Evolutionary conservation across 37 sponge, comb jelly and placozoan genomes (phyloP).

Genomic region (Geodia barretti): DNA sequence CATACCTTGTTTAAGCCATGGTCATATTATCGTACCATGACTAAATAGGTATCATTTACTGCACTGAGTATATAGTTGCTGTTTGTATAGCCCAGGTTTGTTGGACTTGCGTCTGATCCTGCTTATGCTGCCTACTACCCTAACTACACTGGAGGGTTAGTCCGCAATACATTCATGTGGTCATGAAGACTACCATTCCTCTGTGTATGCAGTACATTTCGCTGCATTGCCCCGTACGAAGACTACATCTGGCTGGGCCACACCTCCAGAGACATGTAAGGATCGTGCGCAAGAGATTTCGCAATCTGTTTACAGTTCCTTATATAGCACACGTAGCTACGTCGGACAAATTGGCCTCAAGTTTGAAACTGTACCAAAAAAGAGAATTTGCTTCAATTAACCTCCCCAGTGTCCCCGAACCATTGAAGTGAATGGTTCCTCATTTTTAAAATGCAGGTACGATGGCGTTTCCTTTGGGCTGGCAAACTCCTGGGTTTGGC

Average conservation of each 20-base stretch:
- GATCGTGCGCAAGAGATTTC: too few species aligned
- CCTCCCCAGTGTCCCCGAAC: neutral
- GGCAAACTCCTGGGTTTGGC: slow-evolving; percentile 30
- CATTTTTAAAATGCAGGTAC: slow-evolving; percentile 27
- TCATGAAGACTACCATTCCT: neutral
- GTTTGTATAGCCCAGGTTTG: slow-evolving; percentile 35
- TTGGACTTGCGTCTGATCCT: slow-evolving; percentile 42
- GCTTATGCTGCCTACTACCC: slow-evolving; percentile 40
- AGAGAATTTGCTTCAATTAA: too few species aligned
- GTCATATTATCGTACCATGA: neutral
- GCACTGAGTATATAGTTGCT: neutral
- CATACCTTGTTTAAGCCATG: neutral
- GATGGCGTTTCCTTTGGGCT: slow-evolving; percentile 54
- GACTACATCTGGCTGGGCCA: slow-evolving; percentile 54
- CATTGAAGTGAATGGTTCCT: neutral
- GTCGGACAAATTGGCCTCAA: too few species aligned
- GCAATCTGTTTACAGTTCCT: neutral
- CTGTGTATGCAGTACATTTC: slow-evolving; percentile 11
- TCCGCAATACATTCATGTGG: neutral
- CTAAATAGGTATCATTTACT: neutral
- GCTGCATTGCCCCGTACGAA: slow-evolving; percentile 34
- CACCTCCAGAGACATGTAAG: slow-evolving; percentile 64
- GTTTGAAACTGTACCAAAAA: too few species aligned
- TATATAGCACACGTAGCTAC: too few species aligned
- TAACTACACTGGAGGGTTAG: slow-evolving; percentile 29